Evolutionary conservation across 1,140 invertebrate species (phyloP), one percentile per base, ranked within the genome.

Genomic region (Caenorhabditis remanei): DNA sequence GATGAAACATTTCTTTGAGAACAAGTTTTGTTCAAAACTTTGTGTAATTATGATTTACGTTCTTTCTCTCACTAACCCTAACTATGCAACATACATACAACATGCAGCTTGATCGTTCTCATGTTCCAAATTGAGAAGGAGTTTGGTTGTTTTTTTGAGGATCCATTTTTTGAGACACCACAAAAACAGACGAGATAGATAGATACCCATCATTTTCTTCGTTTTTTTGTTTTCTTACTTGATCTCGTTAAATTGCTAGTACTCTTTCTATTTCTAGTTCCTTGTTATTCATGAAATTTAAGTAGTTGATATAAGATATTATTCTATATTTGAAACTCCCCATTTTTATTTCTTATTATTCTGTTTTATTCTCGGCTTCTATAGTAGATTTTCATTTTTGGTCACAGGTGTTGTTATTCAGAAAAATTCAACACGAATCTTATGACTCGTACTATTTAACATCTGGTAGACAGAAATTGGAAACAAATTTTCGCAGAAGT

Each of bases 121-220:
- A 53, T 53, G 9, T 16, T 58, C n/a, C 55, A 19, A 14, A 16
- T 32, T 40, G 6, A 32, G 40, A 32, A 32, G 13, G 41, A 24
- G 32, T 24, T 19, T n/a, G n/a, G n/a, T n/a, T 53, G 53, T 79
- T 79, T 21, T 79, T n/a, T 11, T 50, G 2, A 13, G 46, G 6
- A 1, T 46, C 14, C 71, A 24, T 53, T 46, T 53, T 79, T 21
- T 13, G 14, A 5, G 46, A n/a, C 46, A 79, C 71, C 46, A 79
- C 43, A 50, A 50, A 50, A 79, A 79, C n/a, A 71, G 65, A 79
- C n/a, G n/a, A n/a, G n/a, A n/a, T n/a, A n/a, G n/a, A 53, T 13
- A 79, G 71, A 50, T 79, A 50, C 71, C 13, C 71, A 79, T 79
- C 71, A 79, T 50, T 79, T 24, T 53, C 71, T 43, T 46, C 21